A percentile compares a stretch with the other conserved stretches of the same genome.
Evolutionary conservation across 2,888 invertebrate species (phyloP).

Genomic region (Mayetiola destructor): DNA sequence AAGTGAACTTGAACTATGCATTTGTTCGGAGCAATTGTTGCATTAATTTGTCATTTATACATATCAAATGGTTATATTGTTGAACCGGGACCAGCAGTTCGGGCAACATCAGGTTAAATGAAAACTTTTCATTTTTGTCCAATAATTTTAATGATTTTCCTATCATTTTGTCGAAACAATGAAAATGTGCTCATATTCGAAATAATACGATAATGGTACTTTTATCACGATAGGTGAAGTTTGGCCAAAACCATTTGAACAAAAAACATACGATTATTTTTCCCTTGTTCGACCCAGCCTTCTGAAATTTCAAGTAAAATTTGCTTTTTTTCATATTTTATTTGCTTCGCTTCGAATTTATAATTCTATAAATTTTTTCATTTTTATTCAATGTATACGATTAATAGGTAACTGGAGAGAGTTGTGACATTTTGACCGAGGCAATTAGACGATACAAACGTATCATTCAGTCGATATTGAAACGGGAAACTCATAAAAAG

Average conservation of each 20-base stretch:
- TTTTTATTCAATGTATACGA: not conserved
- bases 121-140: not conserved
- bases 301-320: conserved; percentile 38
- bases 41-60: not conserved
- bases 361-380: not conserved
- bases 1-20: no score
- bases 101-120: conserved; percentile 19
- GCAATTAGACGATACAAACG: conserved; percentile 41
- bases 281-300: conserved; percentile 37
- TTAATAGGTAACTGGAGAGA: conserved; percentile 32
- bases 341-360: not conserved
- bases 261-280: conserved; percentile 34
- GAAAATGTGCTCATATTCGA: conserved; percentile 9
- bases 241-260: conserved; percentile 52
- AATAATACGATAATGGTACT: not conserved
- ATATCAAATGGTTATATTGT: not conserved
- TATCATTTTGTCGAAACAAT: not conserved
- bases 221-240: no score
- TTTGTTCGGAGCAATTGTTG: not conserved
- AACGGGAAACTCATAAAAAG: not conserved
- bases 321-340: not conserved
- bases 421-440: conserved; percentile 42
- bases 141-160: not conserved
- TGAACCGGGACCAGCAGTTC: conserved; percentile 19
- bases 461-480: conserved; percentile 26